phyloP scores from a whole-genome alignment of 2,888 invertebrate species.

The Camponotus fellah region DNA sequence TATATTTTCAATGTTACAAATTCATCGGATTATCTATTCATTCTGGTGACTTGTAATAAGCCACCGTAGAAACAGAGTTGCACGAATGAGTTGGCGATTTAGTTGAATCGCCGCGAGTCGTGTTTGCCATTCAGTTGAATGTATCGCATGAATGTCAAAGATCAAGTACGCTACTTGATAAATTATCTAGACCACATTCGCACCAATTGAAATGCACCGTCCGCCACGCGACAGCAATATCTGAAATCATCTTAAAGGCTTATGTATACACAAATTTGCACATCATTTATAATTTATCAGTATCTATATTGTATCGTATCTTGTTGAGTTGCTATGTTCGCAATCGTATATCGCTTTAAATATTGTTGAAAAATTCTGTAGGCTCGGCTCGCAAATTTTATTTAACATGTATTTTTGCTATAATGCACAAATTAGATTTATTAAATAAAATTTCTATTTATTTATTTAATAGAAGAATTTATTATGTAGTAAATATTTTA shows the following conservation, averaged over 20 bases:
- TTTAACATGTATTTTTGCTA: neutral
- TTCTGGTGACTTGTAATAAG: neutral
- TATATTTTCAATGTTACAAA: neutral
- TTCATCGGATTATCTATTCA: constrained; percentile 24
- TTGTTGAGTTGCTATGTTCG: neutral
- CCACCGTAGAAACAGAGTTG: neutral
- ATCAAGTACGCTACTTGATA: constrained; percentile 59
- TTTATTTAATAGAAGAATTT: neutral
- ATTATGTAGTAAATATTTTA: too few species aligned
- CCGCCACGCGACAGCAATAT: constrained; percentile 11
- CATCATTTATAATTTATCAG: constrained; percentile 1
- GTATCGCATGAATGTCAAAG: constrained; percentile 64
- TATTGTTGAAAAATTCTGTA: neutral
- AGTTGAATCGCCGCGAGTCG: neutral
- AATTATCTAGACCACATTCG: constrained; percentile 54
- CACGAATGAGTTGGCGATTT: constrained; percentile 17
- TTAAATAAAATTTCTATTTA: neutral
- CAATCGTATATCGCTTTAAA: neutral
- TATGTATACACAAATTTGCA: neutral
- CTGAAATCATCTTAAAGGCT: constrained; percentile 19
- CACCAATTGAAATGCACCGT: constrained; percentile 42
- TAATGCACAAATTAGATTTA: neutral
- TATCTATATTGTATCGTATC: neutral
- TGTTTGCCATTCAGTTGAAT: constrained; percentile 5
- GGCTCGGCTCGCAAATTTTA: neutral